Evolutionary conservation across 2,888 invertebrate species (phyloP).

Genomic region (Deroplatys truncata): DNA sequence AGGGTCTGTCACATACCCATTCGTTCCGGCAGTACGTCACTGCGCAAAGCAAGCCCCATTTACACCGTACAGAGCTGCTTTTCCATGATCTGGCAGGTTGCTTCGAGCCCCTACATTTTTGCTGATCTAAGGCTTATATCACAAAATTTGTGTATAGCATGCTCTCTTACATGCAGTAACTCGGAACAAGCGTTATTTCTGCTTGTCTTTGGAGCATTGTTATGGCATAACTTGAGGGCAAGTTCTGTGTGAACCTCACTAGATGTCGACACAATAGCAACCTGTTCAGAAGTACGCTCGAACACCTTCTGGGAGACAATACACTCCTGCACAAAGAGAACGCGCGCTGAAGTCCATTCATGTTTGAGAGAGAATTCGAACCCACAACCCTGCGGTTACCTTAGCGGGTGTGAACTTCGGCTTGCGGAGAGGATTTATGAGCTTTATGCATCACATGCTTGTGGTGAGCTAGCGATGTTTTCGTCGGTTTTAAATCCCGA

Average conservation of each 20-base stretch:
- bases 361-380: neutral
- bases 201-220: neutral
- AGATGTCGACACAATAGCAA: neutral
- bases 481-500: neutral
- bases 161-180: too few relatives aligned
- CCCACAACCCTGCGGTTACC: neutral
- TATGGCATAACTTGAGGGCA: neutral
- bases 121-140: too few relatives aligned
- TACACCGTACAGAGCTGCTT: too few relatives aligned
- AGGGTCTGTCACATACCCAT: too few relatives aligned
- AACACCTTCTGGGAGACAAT: neutral
- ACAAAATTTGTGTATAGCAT: too few relatives aligned
- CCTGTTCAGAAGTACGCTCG: neutral
- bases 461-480: neutral
- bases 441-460: neutral
- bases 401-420: neutral
- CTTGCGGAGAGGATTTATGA: neutral
- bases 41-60: too few relatives aligned
- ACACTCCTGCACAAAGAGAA: neutral
- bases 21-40: too few relatives aligned
- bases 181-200: too few relatives aligned
- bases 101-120: too few relatives aligned
- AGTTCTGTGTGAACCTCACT: neutral
- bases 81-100: too few relatives aligned
- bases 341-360: neutral